phyloP scores from a whole-genome alignment of 2,888 invertebrate species.

The Amphipyra tragopoginis region DNA sequence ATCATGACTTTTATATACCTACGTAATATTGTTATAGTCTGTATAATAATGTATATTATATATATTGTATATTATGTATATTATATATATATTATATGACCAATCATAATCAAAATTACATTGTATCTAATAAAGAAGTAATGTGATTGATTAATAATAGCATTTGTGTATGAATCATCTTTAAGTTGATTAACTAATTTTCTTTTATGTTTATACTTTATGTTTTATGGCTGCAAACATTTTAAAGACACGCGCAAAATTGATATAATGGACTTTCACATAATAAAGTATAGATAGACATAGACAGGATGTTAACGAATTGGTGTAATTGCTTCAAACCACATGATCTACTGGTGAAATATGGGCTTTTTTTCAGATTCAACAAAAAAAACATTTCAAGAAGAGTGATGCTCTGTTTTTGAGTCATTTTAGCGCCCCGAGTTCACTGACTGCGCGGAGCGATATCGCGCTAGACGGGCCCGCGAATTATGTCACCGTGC shows the following conservation, averaged over 20 bases:
- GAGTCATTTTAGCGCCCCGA: too few relatives aligned
- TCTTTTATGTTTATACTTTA: not conserved
- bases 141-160: conserved; percentile 23
- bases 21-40: not conserved
- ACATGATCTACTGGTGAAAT: too few relatives aligned
- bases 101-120: conserved; percentile 14
- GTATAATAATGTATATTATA: too few relatives aligned
- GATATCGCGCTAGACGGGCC: too few relatives aligned
- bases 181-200: conserved; percentile 7
- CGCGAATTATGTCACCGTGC: too few relatives aligned
- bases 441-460: too few relatives aligned
- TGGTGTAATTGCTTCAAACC: too few relatives aligned
- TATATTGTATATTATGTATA: conserved; percentile 1
- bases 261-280: not conserved
- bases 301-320: too few relatives aligned
- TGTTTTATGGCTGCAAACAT: conserved; percentile 10
- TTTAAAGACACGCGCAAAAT: not conserved
- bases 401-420: too few relatives aligned
- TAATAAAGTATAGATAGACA: not conserved
- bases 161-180: conserved; percentile 2
- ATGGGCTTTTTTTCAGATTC: too few relatives aligned
- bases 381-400: too few relatives aligned
- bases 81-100: not conserved
- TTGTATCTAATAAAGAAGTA: conserved; percentile 7
- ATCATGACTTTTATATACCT: conserved; percentile 17